phyloP scores from a whole-genome alignment of 2,888 invertebrate species.

The Gortyna flavago region DNA sequence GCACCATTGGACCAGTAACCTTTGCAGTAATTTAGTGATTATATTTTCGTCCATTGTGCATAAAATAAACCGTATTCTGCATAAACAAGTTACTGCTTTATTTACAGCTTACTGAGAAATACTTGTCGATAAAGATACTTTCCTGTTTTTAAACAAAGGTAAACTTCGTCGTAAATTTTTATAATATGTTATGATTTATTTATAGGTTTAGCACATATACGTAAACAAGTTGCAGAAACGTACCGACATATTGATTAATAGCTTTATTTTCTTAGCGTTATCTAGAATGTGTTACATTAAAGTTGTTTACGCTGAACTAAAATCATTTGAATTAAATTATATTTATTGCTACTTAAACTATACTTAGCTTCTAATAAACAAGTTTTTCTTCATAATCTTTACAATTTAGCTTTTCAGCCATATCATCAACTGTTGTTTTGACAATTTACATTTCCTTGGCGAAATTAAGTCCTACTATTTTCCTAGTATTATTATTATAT shows the following conservation, averaged over 20 bases:
- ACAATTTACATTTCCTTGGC: not conserved
- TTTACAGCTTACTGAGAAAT: constrained; percentile 26
- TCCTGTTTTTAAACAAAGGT: constrained; percentile 32
- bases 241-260: constrained; percentile 33
- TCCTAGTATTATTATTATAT: no score
- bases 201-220: constrained; percentile 26
- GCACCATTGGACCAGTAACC: constrained; percentile 10
- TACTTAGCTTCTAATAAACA: not conserved
- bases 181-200: constrained; percentile 40
- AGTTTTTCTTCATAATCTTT: not conserved
- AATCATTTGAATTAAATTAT: not conserved
- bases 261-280: constrained; percentile 44
- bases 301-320: constrained; percentile 25
- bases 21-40: not conserved
- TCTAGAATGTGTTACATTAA: constrained; percentile 33
- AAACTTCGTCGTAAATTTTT: constrained; percentile 44
- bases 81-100: constrained; percentile 3
- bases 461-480: not conserved
- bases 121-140: constrained; percentile 21
- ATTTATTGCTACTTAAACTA: not conserved
- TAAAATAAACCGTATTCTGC: not conserved
- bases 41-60: constrained; percentile 23
- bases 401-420: not conserved
- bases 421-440: not conserved
- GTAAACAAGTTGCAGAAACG: constrained; percentile 53